These are phyloP conservation scores for Nycticebus coucang DNA, from an alignment of 2,113 vertebrate species.

Conservation along the genomic window DNA sequence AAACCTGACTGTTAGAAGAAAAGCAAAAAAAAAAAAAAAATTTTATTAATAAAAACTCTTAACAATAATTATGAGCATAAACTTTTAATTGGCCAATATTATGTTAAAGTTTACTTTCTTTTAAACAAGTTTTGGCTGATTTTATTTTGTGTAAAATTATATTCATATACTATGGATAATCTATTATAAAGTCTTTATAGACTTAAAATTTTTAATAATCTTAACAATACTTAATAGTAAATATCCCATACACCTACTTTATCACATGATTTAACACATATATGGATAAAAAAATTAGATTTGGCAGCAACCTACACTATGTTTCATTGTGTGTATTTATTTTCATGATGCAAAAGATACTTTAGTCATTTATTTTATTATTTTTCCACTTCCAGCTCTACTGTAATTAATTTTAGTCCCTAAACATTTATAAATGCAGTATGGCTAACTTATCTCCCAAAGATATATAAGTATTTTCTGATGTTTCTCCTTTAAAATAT, in stretches of 20 bases:
- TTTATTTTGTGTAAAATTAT: background rate
- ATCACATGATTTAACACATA: background rate
- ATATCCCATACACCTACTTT: background rate
- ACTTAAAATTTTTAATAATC: background rate
- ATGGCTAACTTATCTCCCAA: background rate
- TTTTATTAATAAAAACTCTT: background rate
- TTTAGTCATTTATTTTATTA: background rate
- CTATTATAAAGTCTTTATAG: background rate
- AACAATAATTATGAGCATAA: background rate
- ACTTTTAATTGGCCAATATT: background rate
- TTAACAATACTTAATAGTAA: background rate
- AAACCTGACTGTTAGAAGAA: background rate
- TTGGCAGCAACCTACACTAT: background rate
- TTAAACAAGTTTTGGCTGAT: background rate
- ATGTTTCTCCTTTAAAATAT: background rate
- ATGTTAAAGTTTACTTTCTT: background rate
- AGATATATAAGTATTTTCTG: background rate
- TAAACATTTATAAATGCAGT: background rate
- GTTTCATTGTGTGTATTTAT: background rate
- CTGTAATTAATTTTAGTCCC: background rate
- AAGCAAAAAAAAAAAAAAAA: background rate
- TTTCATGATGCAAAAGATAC: background rate
- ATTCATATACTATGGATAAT: background rate
- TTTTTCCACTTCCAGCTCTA: background rate
- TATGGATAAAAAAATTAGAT: background rate